A percentile compares a stretch with the other conserved stretches of the same genome.
Conservation (phyloP, 2,888 invertebrate species). For the Lepidonotus clava region DNA sequence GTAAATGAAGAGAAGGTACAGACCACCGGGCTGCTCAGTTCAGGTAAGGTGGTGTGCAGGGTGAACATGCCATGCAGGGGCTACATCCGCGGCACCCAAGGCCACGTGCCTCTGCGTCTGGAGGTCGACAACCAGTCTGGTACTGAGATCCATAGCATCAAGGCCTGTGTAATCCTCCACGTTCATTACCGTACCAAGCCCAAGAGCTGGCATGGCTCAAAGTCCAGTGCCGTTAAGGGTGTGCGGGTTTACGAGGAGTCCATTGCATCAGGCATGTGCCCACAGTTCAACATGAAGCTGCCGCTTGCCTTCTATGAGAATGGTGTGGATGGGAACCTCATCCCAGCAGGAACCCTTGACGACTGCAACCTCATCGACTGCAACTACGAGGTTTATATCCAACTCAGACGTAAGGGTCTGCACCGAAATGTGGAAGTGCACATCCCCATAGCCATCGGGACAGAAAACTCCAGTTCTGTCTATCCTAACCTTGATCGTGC, state of each 20-base stretch:
- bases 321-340: neutral
- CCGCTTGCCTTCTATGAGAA: neutral
- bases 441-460: neutral
- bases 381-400: neutral
- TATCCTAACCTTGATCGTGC: too few species aligned
- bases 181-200: neutral
- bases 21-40: neutral
- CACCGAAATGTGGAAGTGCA: neutral
- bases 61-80: neutral
- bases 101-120: neutral
- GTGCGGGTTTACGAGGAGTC: neutral
- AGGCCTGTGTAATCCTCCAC: neutral
- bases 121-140: neutral
- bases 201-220: neutral
- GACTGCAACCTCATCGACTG: neutral
- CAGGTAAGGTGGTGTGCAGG: neutral
- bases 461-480: too few species aligned
- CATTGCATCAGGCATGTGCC: neutral
- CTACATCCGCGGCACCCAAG: neutral
- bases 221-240: neutral
- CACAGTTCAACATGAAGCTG: neutral
- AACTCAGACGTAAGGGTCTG: neutral
- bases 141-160: neutral
- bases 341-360: neutral
- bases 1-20: neutral